These are phyloP conservation scores for Heliconius hermathena DNA, from an alignment of 1,140 invertebrate genomes.

Conservation along the genomic window DNA sequence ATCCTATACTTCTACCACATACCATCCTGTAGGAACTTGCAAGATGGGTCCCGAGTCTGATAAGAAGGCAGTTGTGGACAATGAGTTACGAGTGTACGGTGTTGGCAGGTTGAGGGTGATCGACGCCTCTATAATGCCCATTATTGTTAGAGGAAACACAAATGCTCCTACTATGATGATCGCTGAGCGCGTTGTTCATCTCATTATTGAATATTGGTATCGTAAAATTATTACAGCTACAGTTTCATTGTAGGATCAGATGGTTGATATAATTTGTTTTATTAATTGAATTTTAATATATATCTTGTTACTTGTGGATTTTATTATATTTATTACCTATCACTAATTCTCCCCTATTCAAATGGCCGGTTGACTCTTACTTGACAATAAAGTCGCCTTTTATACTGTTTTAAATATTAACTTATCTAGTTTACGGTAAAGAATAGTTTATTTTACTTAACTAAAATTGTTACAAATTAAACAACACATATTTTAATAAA, in stretches of 20 bases:
- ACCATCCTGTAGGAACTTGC: conserved; percentile 67
- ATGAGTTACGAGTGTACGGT: conserved; percentile 86
- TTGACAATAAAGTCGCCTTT: too few relatives aligned
- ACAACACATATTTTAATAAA: neutral
- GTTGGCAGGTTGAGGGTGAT: conserved; percentile 68
- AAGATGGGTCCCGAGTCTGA: conserved; percentile 81
- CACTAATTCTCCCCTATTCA: too few relatives aligned
- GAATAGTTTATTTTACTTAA: too few relatives aligned
- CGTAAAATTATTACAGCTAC: neutral
- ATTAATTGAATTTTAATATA: too few relatives aligned
- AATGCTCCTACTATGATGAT: conserved; percentile 50
- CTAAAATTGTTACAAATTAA: neutral
- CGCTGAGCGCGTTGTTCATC: conserved; percentile 47
- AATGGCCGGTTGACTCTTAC: too few relatives aligned
- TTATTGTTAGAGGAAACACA: conserved; percentile 42
- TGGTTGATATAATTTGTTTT: neutral
- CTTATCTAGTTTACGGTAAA: too few relatives aligned
- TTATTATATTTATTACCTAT: too few relatives aligned
- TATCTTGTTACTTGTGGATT: too few relatives aligned
- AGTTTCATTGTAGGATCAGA: neutral
- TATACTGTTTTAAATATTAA: too few relatives aligned
- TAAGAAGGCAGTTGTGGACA: conserved; percentile 76
- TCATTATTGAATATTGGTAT: conserved; percentile 47
- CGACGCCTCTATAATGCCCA: conserved; percentile 85
- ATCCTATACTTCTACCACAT: conserved; percentile 86